Evolutionary conservation across 2,797 vertebrate species (phyloP).

Genomic region (Eleutherodactylus coqui): DNA sequence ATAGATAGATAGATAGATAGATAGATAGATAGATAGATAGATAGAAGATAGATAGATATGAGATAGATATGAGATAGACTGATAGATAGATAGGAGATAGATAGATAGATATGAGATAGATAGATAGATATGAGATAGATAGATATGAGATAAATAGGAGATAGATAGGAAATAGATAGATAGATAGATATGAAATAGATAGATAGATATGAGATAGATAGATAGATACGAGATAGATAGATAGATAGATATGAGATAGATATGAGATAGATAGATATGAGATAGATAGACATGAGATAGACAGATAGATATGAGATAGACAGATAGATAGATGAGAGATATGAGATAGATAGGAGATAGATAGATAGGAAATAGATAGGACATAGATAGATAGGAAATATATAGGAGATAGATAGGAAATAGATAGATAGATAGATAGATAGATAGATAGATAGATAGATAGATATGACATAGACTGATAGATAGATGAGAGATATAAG

Average conservation of each 20-base stretch:
- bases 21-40: conserved; percentile 3
- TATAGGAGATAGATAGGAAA: neutral
- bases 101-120: neutral
- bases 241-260: conserved; percentile 22
- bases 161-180: neutral
- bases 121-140: neutral
- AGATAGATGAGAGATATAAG: neutral
- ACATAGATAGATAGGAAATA: too few species aligned
- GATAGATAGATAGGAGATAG: too few species aligned
- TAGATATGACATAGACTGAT: neutral
- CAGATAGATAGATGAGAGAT: conserved; percentile 1
- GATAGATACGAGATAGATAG: neutral
- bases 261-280: conserved; percentile 13
- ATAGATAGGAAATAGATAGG: neutral
- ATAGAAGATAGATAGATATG: conserved; percentile 8
- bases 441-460: neutral
- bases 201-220: neutral
- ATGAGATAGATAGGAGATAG: conserved; percentile 7
- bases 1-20: conserved; percentile 8
- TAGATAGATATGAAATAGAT: neutral
- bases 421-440: neutral
- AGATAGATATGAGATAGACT: neutral
- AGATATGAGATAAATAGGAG: neutral
- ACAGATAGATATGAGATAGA: conserved; percentile 16
- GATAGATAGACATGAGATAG: neutral